A percentile compares a stretch with the other conserved stretches of the same genome.
phyloP scores from a whole-genome alignment of 1,140 invertebrate genomes.

The Pogonognathellus flavescens region DNA sequence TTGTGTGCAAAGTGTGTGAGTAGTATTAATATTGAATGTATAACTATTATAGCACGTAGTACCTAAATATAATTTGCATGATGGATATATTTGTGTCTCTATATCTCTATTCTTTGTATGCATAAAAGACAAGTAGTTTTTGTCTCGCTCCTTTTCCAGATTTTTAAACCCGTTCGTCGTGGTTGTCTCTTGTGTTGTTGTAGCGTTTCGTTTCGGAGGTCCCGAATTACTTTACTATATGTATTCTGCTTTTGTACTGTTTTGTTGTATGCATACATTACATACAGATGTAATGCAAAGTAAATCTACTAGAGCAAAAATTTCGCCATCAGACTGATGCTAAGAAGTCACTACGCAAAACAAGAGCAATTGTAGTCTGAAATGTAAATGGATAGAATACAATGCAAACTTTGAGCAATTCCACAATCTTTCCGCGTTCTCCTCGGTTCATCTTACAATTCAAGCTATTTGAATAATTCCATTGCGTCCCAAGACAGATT shows the following conservation, averaged over 20 bases:
- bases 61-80: not conserved
- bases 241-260: not conserved
- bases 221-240: conserved; percentile 30
- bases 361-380: conserved; percentile 20
- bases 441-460: conserved; percentile 35
- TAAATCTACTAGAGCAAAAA: conserved; percentile 43
- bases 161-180: conserved; percentile 46
- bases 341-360: conserved; percentile 36
- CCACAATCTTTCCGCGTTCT: conserved; percentile 42
- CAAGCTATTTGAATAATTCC: conserved; percentile 39
- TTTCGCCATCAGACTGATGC: conserved; percentile 19
- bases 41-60: not conserved
- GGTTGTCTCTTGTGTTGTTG: conserved; percentile 42
- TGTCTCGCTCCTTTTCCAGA: conserved; percentile 47
- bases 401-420: conserved; percentile 30
- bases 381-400: conserved; percentile 38
- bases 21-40: not conserved
- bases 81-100: not conserved
- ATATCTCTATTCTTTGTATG: not conserved
- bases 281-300: conserved; percentile 19
- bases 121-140: conserved; percentile 31
- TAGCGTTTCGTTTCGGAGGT: conserved; percentile 41
- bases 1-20: not conserved
- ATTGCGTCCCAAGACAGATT: conserved; percentile 29
- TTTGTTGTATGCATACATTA: not conserved